Base-by-base conservation (phyloP, 2,888 invertebrate genomes). In the Anthophora plumipes region DNA sequence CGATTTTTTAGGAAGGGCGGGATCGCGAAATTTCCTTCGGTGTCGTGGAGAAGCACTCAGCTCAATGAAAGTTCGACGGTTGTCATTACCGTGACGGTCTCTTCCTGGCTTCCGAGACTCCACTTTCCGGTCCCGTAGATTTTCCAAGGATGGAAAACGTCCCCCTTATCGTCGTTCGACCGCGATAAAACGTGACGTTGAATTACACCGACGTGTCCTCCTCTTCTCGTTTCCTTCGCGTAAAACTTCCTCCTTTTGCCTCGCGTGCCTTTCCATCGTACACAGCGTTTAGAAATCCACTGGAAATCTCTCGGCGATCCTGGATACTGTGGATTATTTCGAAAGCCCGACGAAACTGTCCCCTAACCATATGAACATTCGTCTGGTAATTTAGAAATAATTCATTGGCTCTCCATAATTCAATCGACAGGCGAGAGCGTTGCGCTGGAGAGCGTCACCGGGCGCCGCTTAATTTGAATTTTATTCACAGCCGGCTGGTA, bases 41-140 rank as follows among this genome's bases (percentile, higher is more conserved):
- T 60, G 46, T 61, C 57, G 54, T 25, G 52, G 64, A 54, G 63
- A 46, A 74, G 72, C 84, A 86, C 83, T 88, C 83, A 78, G 77
- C 54, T 59, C 81, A 78, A 88, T 87, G 86, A 86, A 85, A 87
- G 77, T 85, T 77, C 50, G 72, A 79, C 79, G 85, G 59, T 66
- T n/a, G 77, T 82, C 84, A 77, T 85, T 78, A 80, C 57, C 68
- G 41, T 14, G 50, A 46, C 61, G 50, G 52, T 48, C 52, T 54
- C 61, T 46, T 55, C 55, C 57, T 25, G 43, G n/a, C 68, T 48
- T 57, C 63, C 48, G 41, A 46, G 68, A 74, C 67, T 54, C 52
- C 77, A 66, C 74, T 77, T 67, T 76, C 54, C 57, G 68, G 60
- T 74, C 57, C n/a, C 74, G 74, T 60, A 43, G 77, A 59, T 74